A percentile compares a stretch with the other conserved stretches of the same genome.
Evolutionary conservation across 1,140 invertebrate species (phyloP).

Genomic region (Spodoptera frugiperda): DNA sequence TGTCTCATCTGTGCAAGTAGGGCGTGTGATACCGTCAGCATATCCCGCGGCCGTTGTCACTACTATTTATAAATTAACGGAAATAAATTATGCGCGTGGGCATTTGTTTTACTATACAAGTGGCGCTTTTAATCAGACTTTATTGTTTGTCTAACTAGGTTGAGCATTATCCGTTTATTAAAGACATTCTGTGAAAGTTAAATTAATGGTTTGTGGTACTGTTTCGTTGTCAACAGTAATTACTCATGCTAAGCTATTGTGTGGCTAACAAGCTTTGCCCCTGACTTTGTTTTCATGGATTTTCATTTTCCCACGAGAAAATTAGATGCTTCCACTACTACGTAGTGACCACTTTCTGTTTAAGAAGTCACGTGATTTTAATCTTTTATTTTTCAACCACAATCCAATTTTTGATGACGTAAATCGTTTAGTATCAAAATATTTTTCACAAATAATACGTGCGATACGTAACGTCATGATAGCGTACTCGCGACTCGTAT

Average conservation of each 20-base stretch:
- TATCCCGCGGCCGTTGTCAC: slow-evolving; percentile 3
- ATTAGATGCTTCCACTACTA: no score
- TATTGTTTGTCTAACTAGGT: slow-evolving; percentile 22
- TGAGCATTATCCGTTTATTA: neutral
- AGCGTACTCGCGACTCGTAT: no score
- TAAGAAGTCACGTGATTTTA: no score
- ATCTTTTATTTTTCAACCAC: no score
- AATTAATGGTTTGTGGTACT: slow-evolving; percentile 7
- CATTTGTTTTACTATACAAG: slow-evolving; percentile 26
- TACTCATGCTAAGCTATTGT: neutral
- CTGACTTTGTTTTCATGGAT: no score
- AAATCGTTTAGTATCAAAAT: no score
- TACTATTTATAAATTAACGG: slow-evolving; percentile 18
- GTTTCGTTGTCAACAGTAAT: neutral
- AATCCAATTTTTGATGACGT: no score
- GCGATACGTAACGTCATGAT: no score
- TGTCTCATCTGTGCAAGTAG: neutral
- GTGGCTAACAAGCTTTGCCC: neutral
- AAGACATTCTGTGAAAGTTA: slow-evolving; percentile 4
- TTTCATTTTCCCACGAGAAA: no score
- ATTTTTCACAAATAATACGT: no score
- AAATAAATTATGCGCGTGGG: slow-evolving; percentile 27
- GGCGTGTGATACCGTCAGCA: slow-evolving; percentile 5
- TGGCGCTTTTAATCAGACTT: slow-evolving; percentile 18
- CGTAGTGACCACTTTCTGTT: no score